Percentiles rank a stretch among this genome's conserved stretches.
phyloP scores from a whole-genome alignment of 2,797 vertebrate species.

The Danio kyathit region DNA sequence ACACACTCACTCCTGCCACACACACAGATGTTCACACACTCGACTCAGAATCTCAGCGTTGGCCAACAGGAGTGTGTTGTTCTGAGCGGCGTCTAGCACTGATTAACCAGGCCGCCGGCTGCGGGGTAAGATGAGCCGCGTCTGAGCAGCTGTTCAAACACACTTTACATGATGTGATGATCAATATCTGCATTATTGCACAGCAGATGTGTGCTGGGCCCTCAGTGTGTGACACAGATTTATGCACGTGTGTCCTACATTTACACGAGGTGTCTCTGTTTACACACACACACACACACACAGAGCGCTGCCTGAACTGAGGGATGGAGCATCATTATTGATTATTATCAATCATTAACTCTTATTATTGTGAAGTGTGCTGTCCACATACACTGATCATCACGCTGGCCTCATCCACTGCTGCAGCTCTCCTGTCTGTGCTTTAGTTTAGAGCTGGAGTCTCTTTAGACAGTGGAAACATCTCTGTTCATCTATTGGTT shows the following conservation, averaged over 20 bases:
- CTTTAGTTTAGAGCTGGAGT: too few relatives aligned
- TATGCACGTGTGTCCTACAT: slow-evolving; percentile 48
- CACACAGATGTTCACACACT: slow-evolving; percentile 78
- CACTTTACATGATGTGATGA: slow-evolving; percentile 54
- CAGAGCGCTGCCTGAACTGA: too few relatives aligned
- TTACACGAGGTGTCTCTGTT: background rate
- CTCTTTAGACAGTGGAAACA: too few relatives aligned
- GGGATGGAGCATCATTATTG: too few relatives aligned
- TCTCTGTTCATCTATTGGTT: too few relatives aligned
- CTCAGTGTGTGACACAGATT: slow-evolving; percentile 62
- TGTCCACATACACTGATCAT: too few relatives aligned
- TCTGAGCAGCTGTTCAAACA: slow-evolving; percentile 91
- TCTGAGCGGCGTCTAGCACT: slow-evolving; percentile 45
- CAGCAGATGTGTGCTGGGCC: slow-evolving; percentile 42
- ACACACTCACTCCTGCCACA: slow-evolving; percentile 75
- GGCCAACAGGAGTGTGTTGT: slow-evolving; percentile 56
- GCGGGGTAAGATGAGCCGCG: slow-evolving; percentile 90
- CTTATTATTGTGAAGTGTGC: too few relatives aligned
- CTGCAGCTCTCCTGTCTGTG: too few relatives aligned
- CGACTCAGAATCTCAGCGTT: slow-evolving; percentile 80
- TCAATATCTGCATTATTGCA: slow-evolving; percentile 60
- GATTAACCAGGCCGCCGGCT: slow-evolving; percentile 80
- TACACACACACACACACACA: background rate
- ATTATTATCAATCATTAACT: too few relatives aligned
- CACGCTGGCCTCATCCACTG: too few relatives aligned